Percentiles rank a stretch among this genome's conserved stretches.
Evolutionary conservation across 2,797 vertebrate genomes (phyloP).

Genomic region (Chelon labrosus): DNA sequence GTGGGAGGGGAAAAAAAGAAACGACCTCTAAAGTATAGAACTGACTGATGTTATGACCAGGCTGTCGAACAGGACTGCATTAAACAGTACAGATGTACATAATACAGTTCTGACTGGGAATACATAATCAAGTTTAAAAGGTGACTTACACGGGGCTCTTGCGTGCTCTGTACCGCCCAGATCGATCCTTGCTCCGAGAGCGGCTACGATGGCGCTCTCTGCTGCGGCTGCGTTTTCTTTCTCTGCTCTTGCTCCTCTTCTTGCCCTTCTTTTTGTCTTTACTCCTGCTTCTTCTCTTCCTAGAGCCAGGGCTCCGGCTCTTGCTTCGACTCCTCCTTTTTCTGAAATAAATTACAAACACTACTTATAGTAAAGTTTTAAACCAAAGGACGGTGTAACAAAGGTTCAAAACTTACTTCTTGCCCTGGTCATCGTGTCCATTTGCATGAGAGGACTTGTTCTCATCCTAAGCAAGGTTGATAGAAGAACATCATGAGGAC

Average conservation of each 20-base stretch:
- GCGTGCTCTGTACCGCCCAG: slow-evolving; percentile 89
- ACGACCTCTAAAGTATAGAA: too few relatives aligned
- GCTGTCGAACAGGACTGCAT: not conserved
- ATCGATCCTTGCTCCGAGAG: slow-evolving; percentile 92
- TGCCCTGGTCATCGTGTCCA: slow-evolving; percentile 95
- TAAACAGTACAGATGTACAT: not conserved
- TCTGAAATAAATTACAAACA: slow-evolving; percentile 61
- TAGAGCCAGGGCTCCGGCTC: slow-evolving; percentile 94
- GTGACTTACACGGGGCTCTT: slow-evolving; percentile 93
- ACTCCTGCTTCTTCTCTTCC: slow-evolving; percentile 92
- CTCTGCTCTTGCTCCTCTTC: slow-evolving; percentile 92
- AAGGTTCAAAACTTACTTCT: slow-evolving; percentile 90
- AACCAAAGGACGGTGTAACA: too few relatives aligned
- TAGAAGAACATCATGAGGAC: slow-evolving; percentile 99
- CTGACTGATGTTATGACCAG: too few relatives aligned
- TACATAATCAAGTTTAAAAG: not conserved
- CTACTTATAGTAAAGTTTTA: not conserved
- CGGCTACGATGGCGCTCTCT: slow-evolving; percentile 92
- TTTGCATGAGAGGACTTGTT: slow-evolving; percentile 99
- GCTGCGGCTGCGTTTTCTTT: slow-evolving; percentile 91
- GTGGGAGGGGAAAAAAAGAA: not conserved
- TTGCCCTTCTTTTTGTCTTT: slow-evolving; percentile 91
- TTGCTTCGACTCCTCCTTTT: slow-evolving; percentile 96
- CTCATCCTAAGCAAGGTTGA: slow-evolving; percentile 99
- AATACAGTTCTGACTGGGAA: not conserved